phyloP scores from a whole-genome alignment of 35 echinoderm and acorn worm species.

The Eucidaris tribuloides region DNA sequence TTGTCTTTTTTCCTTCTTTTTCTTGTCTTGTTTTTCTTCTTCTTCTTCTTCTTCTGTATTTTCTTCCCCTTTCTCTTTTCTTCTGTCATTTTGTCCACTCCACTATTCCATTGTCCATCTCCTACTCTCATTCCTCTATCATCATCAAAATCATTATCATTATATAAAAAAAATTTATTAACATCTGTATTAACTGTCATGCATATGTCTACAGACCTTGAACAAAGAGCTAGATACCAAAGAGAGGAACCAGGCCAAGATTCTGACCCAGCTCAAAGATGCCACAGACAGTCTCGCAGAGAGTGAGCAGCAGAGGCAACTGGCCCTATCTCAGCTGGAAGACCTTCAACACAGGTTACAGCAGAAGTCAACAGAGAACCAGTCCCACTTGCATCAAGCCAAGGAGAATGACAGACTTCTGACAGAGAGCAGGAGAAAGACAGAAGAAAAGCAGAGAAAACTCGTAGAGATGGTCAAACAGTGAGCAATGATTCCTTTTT shows the following conservation, averaged over 20 bases:
- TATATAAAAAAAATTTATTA: too few relatives aligned
- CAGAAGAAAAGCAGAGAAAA: conserved; percentile 60
- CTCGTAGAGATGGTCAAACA: conserved; percentile 80
- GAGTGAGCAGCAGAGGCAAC: conserved; percentile 68
- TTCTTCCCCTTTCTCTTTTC: too few relatives aligned
- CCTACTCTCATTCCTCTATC: too few relatives aligned
- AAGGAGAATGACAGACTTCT: conserved; percentile 57
- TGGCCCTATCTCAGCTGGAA: conserved; percentile 68
- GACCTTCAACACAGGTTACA: conserved; percentile 63
- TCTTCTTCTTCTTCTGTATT: too few relatives aligned
- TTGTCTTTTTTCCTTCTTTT: too few relatives aligned
- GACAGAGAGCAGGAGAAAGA: conserved; percentile 54
- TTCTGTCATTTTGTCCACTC: too few relatives aligned
- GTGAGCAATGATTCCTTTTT: too few relatives aligned
- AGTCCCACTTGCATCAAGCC: conserved; percentile 20
- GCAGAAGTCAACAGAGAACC: conserved; percentile 38
- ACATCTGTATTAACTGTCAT: neutral
- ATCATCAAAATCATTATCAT: too few relatives aligned
- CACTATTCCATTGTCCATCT: too few relatives aligned
- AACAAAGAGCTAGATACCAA: conserved; percentile 87
- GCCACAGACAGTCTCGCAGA: conserved; percentile 53
- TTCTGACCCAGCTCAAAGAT: conserved; percentile 63
- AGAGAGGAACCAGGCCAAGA: conserved; percentile 65
- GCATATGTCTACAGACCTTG: conserved; percentile 60
- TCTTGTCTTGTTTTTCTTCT: too few relatives aligned